phyloP scores from a whole-genome alignment of 1,140 invertebrate genomes.

The Manduca sexta region DNA sequence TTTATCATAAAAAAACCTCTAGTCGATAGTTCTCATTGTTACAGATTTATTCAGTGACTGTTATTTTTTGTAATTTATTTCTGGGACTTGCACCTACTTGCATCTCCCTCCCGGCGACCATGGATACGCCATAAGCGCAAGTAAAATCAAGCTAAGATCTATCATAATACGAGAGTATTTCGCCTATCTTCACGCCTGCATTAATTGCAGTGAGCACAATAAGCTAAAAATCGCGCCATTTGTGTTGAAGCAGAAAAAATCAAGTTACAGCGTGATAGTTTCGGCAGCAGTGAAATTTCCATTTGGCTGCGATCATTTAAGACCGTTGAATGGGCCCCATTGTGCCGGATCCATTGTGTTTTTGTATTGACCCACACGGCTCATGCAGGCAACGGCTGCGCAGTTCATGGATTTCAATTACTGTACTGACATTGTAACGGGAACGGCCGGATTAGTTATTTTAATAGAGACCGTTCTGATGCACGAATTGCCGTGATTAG shows the following conservation, averaged over 20 bases:
- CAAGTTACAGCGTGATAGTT: constrained; percentile 24
- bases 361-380: constrained; percentile 35
- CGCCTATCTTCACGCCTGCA: too few relatives aligned
- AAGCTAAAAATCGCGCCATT: not conserved
- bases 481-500: constrained; percentile 1
- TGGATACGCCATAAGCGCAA: too few relatives aligned
- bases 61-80: too few relatives aligned
- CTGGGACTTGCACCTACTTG: too few relatives aligned
- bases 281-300: constrained; percentile 36
- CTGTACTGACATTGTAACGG: constrained; percentile 25
- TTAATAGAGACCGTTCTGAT: constrained; percentile 12
- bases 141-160: too few relatives aligned
- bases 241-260: constrained; percentile 18
- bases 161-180: too few relatives aligned
- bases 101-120: too few relatives aligned
- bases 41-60: too few relatives aligned
- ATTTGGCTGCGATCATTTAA: constrained; percentile 36
- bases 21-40: too few relatives aligned
- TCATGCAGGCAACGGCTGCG: constrained; percentile 26
- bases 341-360: constrained; percentile 35
- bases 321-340: constrained; percentile 34
- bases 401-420: constrained; percentile 39
- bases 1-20: too few relatives aligned
- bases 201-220: not conserved
- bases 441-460: constrained; percentile 24